A percentile compares a stretch with the other conserved stretches of the same genome.
Conservation (phyloP, 2,113 vertebrate species). For the Perognathus longimembris region DNA sequence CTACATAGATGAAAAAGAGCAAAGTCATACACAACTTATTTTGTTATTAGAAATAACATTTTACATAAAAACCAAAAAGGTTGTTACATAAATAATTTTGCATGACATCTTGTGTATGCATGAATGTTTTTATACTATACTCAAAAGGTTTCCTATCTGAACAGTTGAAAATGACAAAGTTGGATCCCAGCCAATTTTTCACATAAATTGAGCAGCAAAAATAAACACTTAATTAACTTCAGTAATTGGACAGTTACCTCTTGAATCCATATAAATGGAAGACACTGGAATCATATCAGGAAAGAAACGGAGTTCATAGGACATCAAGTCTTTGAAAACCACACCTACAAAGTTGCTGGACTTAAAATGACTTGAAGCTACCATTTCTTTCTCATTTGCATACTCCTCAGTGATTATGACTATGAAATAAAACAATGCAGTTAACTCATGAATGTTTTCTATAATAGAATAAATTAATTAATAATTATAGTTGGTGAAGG, state of each 20-base stretch:
- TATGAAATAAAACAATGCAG: conserved; percentile 26
- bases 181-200: neutral
- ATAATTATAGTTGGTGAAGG: neutral
- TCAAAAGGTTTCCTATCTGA: neutral
- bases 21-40: neutral
- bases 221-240: neutral
- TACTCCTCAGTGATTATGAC: conserved; percentile 85
- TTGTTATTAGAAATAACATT: conserved; percentile 11
- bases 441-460: conserved; percentile 43
- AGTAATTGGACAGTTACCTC: conserved; percentile 79
- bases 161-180: conserved; percentile 6
- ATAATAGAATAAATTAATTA: neutral
- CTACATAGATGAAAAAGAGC: neutral
- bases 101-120: neutral
- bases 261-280: conserved; percentile 84
- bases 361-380: conserved; percentile 81
- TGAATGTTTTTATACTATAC: neutral
- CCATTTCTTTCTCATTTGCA: conserved; percentile 84
- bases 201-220: neutral
- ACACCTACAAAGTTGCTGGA: conserved; percentile 83
- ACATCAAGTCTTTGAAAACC: conserved; percentile 86
- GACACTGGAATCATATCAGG: conserved; percentile 83
- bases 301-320: conserved; percentile 88
- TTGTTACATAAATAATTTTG: neutral
- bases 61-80: conserved; percentile 25